These are phyloP conservation scores for Pygoscelis adeliae DNA, from an alignment of 2,113 vertebrate species.

Conservation along the genomic window DNA sequence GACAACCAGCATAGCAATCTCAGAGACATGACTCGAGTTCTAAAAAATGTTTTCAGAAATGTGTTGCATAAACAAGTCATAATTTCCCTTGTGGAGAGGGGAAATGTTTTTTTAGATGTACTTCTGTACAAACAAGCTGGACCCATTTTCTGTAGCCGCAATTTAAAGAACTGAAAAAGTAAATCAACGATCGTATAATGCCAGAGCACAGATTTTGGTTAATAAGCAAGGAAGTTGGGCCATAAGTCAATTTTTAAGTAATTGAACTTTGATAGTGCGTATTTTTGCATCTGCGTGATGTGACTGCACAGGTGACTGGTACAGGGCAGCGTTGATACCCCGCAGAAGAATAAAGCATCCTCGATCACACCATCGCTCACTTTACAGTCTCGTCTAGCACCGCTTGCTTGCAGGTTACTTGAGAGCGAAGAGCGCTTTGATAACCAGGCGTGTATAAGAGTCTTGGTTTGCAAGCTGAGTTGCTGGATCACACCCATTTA, in stretches of 20 bases:
- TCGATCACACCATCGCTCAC: accelerated
- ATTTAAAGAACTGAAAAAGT: neutral
- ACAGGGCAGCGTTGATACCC: too few relatives aligned
- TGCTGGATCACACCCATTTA: neutral
- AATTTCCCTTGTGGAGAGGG: constrained; percentile 38
- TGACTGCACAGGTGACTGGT: neutral
- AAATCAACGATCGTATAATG: accelerated
- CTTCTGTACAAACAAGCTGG: neutral
- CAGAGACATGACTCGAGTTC: constrained; percentile 60
- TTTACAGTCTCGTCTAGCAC: neutral
- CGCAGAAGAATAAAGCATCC: neutral
- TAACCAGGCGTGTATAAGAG: neutral
- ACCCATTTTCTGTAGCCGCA: neutral
- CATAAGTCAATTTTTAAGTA: neutral
- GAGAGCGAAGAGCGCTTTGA: neutral
- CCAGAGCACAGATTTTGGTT: neutral
- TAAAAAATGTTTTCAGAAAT: constrained; percentile 69
- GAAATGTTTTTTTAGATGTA: constrained; percentile 45
- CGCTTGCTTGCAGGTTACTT: accelerated
- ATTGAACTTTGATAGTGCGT: accelerated
- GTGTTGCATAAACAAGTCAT: constrained; percentile 67
- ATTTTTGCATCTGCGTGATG: neutral
- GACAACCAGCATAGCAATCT: constrained; percentile 59
- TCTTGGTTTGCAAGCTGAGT: neutral
- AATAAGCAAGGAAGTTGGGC: neutral